Conservation (phyloP, 2,113 vertebrate species). For the Anolis carolinensis region DNA sequence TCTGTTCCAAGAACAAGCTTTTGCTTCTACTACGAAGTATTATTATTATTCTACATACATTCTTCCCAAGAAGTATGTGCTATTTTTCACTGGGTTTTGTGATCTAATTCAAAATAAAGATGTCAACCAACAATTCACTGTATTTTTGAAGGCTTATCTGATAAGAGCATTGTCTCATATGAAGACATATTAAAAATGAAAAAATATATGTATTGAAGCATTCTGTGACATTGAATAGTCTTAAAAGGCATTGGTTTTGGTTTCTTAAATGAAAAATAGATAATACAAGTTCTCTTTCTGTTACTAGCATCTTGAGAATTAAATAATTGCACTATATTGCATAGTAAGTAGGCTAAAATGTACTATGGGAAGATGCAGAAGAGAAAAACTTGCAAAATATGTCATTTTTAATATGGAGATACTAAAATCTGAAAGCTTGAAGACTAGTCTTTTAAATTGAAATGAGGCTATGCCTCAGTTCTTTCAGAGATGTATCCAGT, state of each 20-base stretch:
- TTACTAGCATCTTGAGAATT: conserved; percentile 32
- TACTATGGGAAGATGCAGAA: neutral
- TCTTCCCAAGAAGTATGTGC: neutral
- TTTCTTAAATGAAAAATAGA: conserved; percentile 58
- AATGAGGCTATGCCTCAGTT: neutral
- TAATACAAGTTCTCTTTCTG: conserved; percentile 27
- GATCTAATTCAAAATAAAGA: conserved; percentile 32
- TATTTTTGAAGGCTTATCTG: conserved; percentile 34
- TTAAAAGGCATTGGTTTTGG: conserved; percentile 52
- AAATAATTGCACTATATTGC: neutral
- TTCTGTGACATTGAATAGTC: conserved; percentile 49
- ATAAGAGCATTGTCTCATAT: conserved; percentile 34
- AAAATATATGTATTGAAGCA: conserved; percentile 53
- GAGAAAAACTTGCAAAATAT: conserved; percentile 10
- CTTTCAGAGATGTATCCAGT: neutral
- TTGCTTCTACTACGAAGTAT: neutral
- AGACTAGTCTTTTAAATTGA: neutral
- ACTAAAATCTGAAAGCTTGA: neutral
- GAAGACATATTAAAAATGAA: conserved; percentile 27
- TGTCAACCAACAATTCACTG: conserved; percentile 3
- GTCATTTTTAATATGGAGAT: neutral
- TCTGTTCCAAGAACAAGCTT: neutral
- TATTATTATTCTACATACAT: neutral
- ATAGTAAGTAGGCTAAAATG: neutral
- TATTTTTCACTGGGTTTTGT: conserved; percentile 27